Evolutionary conservation across 2,797 vertebrate species (phyloP), one percentile per base, ranked within the genome.

Genomic region (Enteromius viviparus): DNA sequence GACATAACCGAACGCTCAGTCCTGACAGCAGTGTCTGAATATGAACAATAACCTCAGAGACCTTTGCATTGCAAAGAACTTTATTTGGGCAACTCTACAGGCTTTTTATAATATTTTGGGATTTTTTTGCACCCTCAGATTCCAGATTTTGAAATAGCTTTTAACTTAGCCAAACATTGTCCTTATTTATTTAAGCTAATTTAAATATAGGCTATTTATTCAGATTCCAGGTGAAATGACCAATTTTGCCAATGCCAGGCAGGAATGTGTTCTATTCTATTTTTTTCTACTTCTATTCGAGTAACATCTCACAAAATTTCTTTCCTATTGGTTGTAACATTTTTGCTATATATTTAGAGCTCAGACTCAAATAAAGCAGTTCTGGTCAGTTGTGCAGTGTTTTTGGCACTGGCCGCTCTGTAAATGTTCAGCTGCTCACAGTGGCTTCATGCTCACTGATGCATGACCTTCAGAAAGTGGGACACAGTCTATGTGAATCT

Each of bases 401-500:
- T 85, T 85, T 68, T 89, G 83, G 87, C 74, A 86, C 78, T 80
- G 88, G 68, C 70, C 51, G 74, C 74, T 84, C 86, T 55, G 23
- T 75, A 68, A 87, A 85, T 14, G 83, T 76, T 84, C 21, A 17
- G 84, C 86, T 81, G 84, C 76, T 84, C 53, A 62, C 83, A 86
- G 55, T 83, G 85, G 74, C 66, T 83, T 58, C 64, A 70, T 82
- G 82, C 85, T 90, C 87, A 82, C 65, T 78, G 80, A 89, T 74
- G 82, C 75, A 64, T 71, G 58, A 71, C 42, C n/a, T 69, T 82
- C 26, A 62, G 84, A 86, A 89, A 85, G 32, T 86, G 79, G 89
- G 87, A 72, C 85, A 86, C 76, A 84, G 88, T 87, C 87, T 37
- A 65, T 72, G 89, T 65, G 87, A 86, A 89, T 74, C 83, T 51